These are phyloP conservation scores for Chionomys nivalis DNA, from an alignment of 2,113 vertebrate species.

Conservation along the genomic window DNA sequence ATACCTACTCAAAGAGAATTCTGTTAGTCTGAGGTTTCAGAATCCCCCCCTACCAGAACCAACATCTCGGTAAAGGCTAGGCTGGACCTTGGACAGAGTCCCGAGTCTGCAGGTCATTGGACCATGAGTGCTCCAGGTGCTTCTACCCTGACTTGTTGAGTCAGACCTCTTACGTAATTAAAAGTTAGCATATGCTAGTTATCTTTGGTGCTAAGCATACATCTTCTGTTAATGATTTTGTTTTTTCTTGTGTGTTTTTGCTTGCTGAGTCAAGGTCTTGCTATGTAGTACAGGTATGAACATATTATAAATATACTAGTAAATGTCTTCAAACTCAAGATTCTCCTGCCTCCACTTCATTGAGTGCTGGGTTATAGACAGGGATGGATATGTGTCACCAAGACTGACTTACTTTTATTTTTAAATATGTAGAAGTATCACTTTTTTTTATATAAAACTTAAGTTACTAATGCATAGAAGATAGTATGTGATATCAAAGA, in stretches of 20 bases:
- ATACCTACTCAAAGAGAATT: conserved; percentile 90
- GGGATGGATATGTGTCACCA: background rate
- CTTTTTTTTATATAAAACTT: background rate
- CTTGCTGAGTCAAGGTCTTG: background rate
- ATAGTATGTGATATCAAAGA: background rate
- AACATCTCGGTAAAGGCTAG: conserved; percentile 87
- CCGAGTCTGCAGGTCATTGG: conserved; percentile 92
- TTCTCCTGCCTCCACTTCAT: background rate
- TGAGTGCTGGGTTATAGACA: background rate
- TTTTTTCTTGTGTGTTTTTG: background rate
- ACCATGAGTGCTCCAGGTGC: conserved; percentile 96
- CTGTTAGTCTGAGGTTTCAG: conserved; percentile 90
- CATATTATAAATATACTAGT: background rate
- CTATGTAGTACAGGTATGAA: background rate
- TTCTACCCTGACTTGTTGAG: conserved; percentile 95
- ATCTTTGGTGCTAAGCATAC: background rate
- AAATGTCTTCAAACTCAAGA: background rate
- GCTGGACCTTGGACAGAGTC: conserved; percentile 86
- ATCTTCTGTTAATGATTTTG: conserved; percentile 18
- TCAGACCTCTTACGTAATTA: background rate
- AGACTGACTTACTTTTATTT: background rate
- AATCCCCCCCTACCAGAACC: conserved; percentile 86
- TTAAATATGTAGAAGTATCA: background rate
- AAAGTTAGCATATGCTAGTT: background rate
- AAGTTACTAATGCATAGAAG: background rate